Conservation (phyloP, 2,113 vertebrate genomes). For the Pantherophis guttatus region DNA sequence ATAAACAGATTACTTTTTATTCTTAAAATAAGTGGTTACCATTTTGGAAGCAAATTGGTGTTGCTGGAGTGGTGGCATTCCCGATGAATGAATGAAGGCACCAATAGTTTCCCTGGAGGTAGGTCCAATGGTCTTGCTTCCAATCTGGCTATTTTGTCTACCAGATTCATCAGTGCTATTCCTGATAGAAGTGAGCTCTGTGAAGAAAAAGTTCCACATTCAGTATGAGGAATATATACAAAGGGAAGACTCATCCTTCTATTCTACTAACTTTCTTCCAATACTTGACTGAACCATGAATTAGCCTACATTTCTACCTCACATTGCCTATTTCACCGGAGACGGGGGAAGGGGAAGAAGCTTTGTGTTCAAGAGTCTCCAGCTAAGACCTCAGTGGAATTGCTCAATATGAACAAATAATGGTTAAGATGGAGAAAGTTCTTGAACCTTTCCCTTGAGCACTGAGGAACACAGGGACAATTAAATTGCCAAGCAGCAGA, state of each 20-base stretch:
- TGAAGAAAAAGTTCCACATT: neutral
- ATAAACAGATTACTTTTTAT: neutral
- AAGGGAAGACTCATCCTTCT: neutral
- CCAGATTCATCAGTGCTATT: neutral
- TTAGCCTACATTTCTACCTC: neutral
- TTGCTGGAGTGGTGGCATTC: neutral
- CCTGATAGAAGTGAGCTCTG: neutral
- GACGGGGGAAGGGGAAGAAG: too few relatives aligned
- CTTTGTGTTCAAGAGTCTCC: neutral
- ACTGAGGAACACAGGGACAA: neutral
- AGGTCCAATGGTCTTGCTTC: neutral
- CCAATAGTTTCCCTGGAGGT: too few relatives aligned
- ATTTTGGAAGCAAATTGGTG: slow-evolving; percentile 21
- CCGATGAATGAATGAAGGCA: neutral
- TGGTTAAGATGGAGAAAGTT: neutral
- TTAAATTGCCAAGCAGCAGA: neutral
- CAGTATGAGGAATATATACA: neutral
- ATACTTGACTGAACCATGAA: neutral
- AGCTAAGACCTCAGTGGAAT: neutral
- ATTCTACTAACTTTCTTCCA: neutral
- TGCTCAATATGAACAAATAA: neutral
- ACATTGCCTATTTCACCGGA: neutral
- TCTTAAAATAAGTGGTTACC: neutral
- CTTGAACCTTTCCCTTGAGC: neutral
- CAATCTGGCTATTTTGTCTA: neutral